Percentiles rank a stretch among this genome's conserved stretches.
Conservation (phyloP, 2,113 vertebrate genomes). For the Corythaeola cristata region DNA sequence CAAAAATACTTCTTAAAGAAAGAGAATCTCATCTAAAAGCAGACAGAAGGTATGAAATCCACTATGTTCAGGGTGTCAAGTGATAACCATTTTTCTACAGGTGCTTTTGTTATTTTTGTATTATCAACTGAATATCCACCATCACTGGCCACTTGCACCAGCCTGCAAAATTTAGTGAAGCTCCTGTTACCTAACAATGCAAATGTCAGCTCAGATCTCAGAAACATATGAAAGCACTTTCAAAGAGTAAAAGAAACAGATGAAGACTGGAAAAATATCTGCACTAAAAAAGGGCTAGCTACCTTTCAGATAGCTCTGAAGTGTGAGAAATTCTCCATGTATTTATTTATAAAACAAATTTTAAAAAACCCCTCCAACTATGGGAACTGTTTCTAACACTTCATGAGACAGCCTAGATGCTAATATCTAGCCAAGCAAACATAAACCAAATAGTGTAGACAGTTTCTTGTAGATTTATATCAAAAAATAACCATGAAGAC, state of each 20-base stretch:
- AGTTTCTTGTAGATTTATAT: neutral
- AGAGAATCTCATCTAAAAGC: neutral
- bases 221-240: neutral
- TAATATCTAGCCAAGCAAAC: neutral
- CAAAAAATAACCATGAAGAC: conserved; percentile 29
- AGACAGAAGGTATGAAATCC: neutral
- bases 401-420: neutral
- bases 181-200: neutral
- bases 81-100: neutral
- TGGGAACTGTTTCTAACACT: neutral
- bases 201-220: neutral
- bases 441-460: neutral
- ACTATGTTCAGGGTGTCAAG: neutral
- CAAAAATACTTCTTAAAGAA: neutral
- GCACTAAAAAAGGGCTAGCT: neutral
- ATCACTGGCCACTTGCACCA: neutral
- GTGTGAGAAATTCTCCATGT: neutral
- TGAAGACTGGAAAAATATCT: neutral
- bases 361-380: neutral
- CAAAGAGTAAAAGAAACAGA: neutral
- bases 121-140: neutral
- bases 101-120: neutral
- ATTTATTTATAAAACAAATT: neutral
- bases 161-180: neutral
- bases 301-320: neutral